Evolutionary conservation across 2,797 vertebrate genomes (phyloP), one percentile per base, ranked within the genome.

Genomic region (Arvicola amphibius): DNA sequence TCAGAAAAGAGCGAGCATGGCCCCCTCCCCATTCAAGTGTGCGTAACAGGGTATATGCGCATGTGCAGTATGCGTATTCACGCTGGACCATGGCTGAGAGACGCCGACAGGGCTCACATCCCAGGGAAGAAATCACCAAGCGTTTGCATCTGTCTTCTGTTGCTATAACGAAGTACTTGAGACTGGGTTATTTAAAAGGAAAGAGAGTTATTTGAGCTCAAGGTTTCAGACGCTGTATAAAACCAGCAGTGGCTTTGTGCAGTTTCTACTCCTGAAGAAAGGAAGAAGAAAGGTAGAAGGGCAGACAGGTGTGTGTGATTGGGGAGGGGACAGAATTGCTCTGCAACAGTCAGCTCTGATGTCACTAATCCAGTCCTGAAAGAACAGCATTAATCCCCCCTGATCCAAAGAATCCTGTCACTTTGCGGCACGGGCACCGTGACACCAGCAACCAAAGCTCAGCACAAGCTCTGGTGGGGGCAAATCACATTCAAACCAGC

Each of bases 21-120:
- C 19, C 12, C 25, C 69, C 13, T 16, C 7, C 19, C 17, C 48
- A 7, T 9, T 1, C 1, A 6, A 2, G 19, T 0, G 5, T 9
- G 11, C 25, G 8, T 37, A 46, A 4, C 23, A 5, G 11, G 12
- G 17, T 2, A 0, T n/a, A 23, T 46, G 23, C 25, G 46, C 25
- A 11, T 4, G 51, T 21, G 27, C 1, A 17, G 11, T 79, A 2
- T 43, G 13, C 23, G 4, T n/a, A 3, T 48, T 23, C 34, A 51
- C 3, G 19, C 1, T 40, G 19, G 53, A 34, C 27, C 32, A 34
- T 61, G 85, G 27, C 63, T n/a, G 17, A 69, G 48, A 21, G 29
- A 14, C 2, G 16, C 77, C 9, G 3, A 9, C 29, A 1, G 27
- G 3, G 16, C 12, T 4, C 3, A 25, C 2, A 16, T 37, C 10